phyloP scores from a whole-genome alignment of 2,888 invertebrate species.

The Matsumyia berberina region DNA sequence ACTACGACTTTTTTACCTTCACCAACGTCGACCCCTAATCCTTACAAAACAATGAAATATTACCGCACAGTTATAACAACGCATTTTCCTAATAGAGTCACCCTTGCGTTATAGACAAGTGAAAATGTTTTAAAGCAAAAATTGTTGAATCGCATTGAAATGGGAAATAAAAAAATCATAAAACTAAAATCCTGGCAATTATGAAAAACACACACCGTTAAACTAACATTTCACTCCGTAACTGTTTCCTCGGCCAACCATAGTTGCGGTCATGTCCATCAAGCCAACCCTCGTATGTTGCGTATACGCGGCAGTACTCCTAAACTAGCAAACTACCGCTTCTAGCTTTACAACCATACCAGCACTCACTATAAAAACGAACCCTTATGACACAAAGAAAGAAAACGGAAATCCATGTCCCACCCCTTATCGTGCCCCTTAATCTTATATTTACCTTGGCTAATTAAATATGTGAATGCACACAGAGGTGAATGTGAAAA shows the following conservation, averaged over 20 bases:
- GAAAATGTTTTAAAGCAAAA: conserved; percentile 24
- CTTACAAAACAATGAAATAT: background rate
- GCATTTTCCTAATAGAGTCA: background rate
- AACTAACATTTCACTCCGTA: conserved; percentile 19
- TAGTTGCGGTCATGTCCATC: conserved; percentile 35
- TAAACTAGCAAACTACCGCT: conserved; percentile 28
- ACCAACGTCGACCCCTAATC: too few relatives aligned
- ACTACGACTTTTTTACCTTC: background rate
- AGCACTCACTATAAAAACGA: conserved; percentile 41
- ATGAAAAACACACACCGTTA: conserved; percentile 50
- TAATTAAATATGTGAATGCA: conserved; percentile 76
- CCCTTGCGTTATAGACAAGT: background rate
- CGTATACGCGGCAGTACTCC: conserved; percentile 57
- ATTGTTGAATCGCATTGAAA: conserved; percentile 51
- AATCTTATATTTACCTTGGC: conserved; percentile 75
- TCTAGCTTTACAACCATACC: conserved; percentile 28
- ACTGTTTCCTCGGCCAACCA: conserved; percentile 14
- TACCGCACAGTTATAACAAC: background rate
- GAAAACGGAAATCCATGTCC: conserved; percentile 36
- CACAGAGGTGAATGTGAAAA: conserved; percentile 66
- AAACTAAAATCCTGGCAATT: conserved; percentile 51
- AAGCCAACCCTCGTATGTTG: conserved; percentile 9
- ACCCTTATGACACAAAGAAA: conserved; percentile 44
- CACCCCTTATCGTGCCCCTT: conserved; percentile 59
- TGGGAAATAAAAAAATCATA: conserved; percentile 52